These are phyloP conservation scores for Hapalemur alaotrensis DNA, from an alignment of 2,797 vertebrate species.

Conservation along the genomic window DNA sequence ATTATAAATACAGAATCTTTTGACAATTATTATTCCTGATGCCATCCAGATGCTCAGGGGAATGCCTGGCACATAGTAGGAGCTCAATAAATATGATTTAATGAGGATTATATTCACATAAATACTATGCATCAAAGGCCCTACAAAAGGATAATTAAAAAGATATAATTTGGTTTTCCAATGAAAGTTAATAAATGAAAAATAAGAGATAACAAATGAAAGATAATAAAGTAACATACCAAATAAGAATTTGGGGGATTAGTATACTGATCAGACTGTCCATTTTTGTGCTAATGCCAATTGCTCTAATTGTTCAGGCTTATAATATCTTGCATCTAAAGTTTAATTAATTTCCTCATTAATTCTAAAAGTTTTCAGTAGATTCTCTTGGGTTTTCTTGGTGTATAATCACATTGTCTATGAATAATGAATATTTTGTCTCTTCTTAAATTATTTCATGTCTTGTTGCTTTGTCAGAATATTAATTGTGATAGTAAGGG, in stretches of 20 bases:
- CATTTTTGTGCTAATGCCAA: not conserved
- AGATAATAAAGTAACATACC: not conserved
- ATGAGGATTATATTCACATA: not conserved
- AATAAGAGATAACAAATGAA: no score
- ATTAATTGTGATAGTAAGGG: not conserved
- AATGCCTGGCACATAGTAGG: not conserved
- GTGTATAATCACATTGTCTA: not conserved
- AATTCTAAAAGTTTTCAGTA: not conserved
- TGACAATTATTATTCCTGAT: not conserved
- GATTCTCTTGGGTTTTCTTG: not conserved
- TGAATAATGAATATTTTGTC: slow-evolving; percentile 7
- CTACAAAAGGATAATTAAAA: not conserved
- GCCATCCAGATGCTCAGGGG: not conserved
- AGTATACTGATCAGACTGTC: not conserved
- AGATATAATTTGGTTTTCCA: not conserved
- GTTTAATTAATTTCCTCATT: not conserved
- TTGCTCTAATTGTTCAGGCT: slow-evolving; percentile 5
- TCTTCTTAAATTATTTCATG: slow-evolving; percentile 32
- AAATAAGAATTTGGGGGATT: not conserved
- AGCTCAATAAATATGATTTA: not conserved
- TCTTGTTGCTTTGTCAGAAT: not conserved
- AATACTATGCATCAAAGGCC: not conserved
- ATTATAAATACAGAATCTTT: not conserved
- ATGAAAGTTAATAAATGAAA: not conserved
- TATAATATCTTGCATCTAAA: not conserved